A percentile compares a stretch with the other conserved stretches of the same genome.
These are phyloP conservation scores for Pedicia rivosa DNA, from an alignment of 2,888 invertebrate genomes.

Conservation along the genomic window DNA sequence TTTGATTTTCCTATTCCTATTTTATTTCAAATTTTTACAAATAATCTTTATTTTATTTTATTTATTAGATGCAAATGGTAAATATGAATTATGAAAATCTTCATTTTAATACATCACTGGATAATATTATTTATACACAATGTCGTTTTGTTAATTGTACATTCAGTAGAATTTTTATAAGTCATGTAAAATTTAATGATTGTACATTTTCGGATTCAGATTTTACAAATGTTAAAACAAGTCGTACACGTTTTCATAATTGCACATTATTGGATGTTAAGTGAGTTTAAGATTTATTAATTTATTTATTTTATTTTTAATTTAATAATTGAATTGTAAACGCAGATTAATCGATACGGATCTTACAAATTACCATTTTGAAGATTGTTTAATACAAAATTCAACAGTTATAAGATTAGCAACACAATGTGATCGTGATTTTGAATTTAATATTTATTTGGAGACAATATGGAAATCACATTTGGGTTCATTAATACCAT, in stretches of 20 bases:
- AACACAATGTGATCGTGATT: constrained; percentile 28
- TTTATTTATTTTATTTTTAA: neutral
- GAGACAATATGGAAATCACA: constrained; percentile 13
- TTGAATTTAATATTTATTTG: constrained; percentile 17
- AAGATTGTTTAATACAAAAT: constrained; percentile 34
- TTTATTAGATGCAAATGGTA: too few relatives aligned
- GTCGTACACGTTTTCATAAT: constrained; percentile 46
- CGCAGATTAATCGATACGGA: constrained; percentile 41
- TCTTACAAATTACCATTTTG: constrained; percentile 35
- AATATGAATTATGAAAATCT: constrained; percentile 27
- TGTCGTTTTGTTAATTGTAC: constrained; percentile 45
- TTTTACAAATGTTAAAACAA: constrained; percentile 55
- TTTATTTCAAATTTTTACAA: too few relatives aligned
- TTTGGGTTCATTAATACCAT: constrained; percentile 13
- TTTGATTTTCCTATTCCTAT: too few relatives aligned
- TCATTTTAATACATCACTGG: constrained; percentile 42
- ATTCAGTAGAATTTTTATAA: constrained; percentile 50
- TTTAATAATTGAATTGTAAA: neutral
- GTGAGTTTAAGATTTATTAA: constrained; percentile 26
- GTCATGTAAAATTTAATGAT: constrained; percentile 53
- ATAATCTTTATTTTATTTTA: too few relatives aligned
- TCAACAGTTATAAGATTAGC: constrained; percentile 33
- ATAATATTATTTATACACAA: constrained; percentile 45
- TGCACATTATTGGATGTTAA: constrained; percentile 45
- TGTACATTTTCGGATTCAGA: constrained; percentile 52